These are phyloP conservation scores for Lissocephala sabroskyi DNA, from an alignment of 2,888 invertebrate species.

Conservation along the genomic window DNA sequence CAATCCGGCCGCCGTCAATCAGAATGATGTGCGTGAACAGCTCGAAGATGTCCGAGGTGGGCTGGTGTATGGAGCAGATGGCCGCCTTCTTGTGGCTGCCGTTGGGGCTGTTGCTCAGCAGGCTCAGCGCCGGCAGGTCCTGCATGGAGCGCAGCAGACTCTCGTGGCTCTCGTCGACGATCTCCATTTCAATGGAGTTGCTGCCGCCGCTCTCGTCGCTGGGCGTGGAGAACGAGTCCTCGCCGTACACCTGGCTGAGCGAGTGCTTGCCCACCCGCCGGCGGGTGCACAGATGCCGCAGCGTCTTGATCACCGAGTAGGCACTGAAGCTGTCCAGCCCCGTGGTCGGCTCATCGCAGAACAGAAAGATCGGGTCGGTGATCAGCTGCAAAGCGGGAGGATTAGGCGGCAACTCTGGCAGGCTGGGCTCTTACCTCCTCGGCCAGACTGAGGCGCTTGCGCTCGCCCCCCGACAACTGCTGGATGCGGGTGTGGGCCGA, in stretches of 20 bases:
- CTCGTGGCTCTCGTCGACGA: slow-evolving; percentile 35
- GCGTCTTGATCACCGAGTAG: slow-evolving; percentile 81
- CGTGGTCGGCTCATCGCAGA: slow-evolving; percentile 95
- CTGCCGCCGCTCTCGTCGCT: slow-evolving; percentile 40
- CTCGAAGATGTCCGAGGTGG: slow-evolving; percentile 88
- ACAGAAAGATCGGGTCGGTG: slow-evolving; percentile 89
- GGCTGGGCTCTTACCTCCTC: too few species aligned
- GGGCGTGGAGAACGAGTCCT: slow-evolving; percentile 49
- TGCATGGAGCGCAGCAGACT: slow-evolving; percentile 34
- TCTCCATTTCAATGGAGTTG: slow-evolving; percentile 68
- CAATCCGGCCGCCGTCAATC: slow-evolving; percentile 83
- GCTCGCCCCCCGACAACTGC: slow-evolving; percentile 91
- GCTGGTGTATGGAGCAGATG: slow-evolving; percentile 92
- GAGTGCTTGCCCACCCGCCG: slow-evolving; percentile 68
- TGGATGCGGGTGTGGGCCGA: slow-evolving; percentile 82
- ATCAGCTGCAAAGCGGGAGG: slow-evolving; percentile 76
- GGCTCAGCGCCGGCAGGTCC: slow-evolving; percentile 47
- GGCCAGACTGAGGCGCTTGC: slow-evolving; percentile 88
- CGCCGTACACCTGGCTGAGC: slow-evolving; percentile 57
- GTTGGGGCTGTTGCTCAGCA: slow-evolving; percentile 53
- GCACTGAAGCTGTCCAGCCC: slow-evolving; percentile 94
- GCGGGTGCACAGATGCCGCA: slow-evolving; percentile 75
- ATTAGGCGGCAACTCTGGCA: too few species aligned
- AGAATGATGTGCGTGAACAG: slow-evolving; percentile 86
- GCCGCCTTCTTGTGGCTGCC: slow-evolving; percentile 77